Evolutionary conservation across 2,797 vertebrate species (phyloP).

Genomic region (Acestrorhynchus altus): DNA sequence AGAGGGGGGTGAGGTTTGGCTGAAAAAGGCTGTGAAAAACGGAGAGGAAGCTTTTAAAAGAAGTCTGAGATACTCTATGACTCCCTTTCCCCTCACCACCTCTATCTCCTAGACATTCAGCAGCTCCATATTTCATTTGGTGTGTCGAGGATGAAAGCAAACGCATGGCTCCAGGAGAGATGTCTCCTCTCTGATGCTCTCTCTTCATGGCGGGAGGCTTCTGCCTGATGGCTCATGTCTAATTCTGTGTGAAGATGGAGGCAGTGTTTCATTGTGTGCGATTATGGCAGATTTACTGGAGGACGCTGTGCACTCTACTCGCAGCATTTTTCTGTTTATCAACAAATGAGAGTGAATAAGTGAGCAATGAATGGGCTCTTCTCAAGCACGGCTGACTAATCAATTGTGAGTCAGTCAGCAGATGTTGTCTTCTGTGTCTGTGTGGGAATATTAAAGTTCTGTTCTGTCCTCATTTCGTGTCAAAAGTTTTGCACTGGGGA

Average conservation of each 20-base stretch:
- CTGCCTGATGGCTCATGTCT: constrained; percentile 48
- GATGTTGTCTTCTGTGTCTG: not conserved
- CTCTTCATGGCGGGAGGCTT: constrained; percentile 30
- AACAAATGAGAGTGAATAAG: constrained; percentile 9
- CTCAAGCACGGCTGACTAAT: constrained; percentile 3
- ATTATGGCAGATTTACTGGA: constrained; percentile 25
- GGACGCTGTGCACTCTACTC: not conserved
- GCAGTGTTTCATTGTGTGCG: constrained; percentile 36
- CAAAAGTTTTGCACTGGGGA: too few species aligned
- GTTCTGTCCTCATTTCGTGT: too few species aligned
- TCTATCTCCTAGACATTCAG: constrained; percentile 35
- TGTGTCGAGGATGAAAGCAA: constrained; percentile 53
- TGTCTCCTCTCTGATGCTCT: constrained; percentile 53
- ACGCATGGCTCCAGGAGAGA: constrained; percentile 42
- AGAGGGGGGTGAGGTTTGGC: not conserved
- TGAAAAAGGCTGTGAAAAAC: constrained; percentile 34
- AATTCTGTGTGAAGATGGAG: constrained; percentile 48
- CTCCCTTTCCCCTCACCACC: not conserved
- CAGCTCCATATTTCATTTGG: constrained; percentile 58
- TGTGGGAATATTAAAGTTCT: not conserved
- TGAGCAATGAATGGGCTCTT: not conserved
- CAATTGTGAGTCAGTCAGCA: not conserved
- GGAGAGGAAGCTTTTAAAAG: constrained; percentile 31
- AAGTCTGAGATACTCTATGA: not conserved
- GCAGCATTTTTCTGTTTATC: constrained; percentile 2